Percentiles rank a stretch among this genome's conserved stretches.
phyloP scores from a whole-genome alignment of 2,797 vertebrate genomes.

The Pantherophis vulpinus region DNA sequence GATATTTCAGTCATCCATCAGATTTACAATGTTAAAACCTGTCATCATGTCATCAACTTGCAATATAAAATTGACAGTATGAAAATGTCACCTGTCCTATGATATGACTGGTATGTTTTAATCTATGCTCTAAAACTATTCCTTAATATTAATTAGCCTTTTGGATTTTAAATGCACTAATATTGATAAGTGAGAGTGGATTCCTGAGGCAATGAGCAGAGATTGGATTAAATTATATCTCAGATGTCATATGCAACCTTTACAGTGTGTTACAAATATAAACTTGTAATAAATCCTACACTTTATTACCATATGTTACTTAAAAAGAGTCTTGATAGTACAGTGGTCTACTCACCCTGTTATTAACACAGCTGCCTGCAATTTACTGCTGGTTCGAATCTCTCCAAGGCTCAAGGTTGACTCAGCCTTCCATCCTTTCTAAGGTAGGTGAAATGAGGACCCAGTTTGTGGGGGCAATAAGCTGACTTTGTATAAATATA shows the following conservation, averaged over 20 bases:
- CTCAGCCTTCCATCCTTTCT: too few species aligned
- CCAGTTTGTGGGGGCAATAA: too few species aligned
- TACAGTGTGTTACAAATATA: background rate
- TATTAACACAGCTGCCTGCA: too few species aligned
- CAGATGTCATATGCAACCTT: background rate
- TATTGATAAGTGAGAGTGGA: background rate
- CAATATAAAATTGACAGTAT: background rate
- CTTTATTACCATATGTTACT: background rate
- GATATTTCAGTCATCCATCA: background rate
- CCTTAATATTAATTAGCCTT: background rate
- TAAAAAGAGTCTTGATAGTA: background rate
- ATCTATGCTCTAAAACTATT: background rate
- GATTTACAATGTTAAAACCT: background rate
- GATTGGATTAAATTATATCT: background rate
- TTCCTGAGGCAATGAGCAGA: background rate
- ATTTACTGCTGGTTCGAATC: too few species aligned
- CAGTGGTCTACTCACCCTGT: too few species aligned
- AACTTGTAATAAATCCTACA: background rate
- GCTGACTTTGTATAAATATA: too few species aligned
- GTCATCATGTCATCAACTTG: background rate
- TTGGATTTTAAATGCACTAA: background rate
- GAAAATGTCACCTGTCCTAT: background rate
- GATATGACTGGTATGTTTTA: background rate
- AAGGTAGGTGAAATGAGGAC: too few species aligned
- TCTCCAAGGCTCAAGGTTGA: too few species aligned